phyloP scores from a whole-genome alignment of 2,888 invertebrate species.

The Agonopterix arenella region DNA sequence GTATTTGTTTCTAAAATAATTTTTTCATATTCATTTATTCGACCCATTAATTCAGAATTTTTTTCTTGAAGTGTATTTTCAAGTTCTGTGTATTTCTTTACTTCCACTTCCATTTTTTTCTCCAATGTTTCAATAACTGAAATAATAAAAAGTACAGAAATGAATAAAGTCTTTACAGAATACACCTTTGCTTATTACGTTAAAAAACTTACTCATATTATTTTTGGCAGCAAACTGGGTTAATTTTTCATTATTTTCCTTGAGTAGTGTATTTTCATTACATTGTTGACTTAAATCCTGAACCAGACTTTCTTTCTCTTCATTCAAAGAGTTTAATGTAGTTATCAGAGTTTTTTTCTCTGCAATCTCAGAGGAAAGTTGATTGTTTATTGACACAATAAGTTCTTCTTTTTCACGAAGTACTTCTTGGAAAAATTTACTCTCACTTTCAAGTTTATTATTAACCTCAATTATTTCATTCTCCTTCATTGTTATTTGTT shows the following conservation, averaged over 20 bases:
- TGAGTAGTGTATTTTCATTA: constrained; percentile 21
- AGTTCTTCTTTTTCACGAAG: constrained; percentile 18
- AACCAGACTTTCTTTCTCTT: constrained; percentile 25
- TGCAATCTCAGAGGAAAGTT: constrained; percentile 17
- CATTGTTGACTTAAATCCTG: constrained; percentile 21
- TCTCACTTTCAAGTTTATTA: constrained; percentile 17
- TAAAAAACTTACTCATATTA: constrained; percentile 23
- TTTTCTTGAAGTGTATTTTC: constrained; percentile 28
- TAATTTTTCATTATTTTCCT: constrained; percentile 20
- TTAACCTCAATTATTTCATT: constrained; percentile 20
- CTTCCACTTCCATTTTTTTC: constrained; percentile 26
- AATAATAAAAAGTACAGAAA: constrained; percentile 5
- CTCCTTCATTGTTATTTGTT: constrained; percentile 22
- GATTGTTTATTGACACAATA: constrained; percentile 17
- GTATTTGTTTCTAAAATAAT: constrained; percentile 22
- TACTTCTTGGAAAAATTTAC: constrained; percentile 21
- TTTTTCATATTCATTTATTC: constrained; percentile 32
- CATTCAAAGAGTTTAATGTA: constrained; percentile 17
- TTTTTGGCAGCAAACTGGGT: constrained; percentile 21
- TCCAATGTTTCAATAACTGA: constrained; percentile 30
- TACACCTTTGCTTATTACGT: background rate
- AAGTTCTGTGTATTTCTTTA: constrained; percentile 25
- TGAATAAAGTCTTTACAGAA: background rate
- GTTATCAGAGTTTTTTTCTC: constrained; percentile 22
- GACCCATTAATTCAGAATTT: constrained; percentile 27